A percentile compares a stretch with the other conserved stretches of the same genome.
Conservation (phyloP, 2,797 vertebrate genomes). For the Parambassis ranga region DNA sequence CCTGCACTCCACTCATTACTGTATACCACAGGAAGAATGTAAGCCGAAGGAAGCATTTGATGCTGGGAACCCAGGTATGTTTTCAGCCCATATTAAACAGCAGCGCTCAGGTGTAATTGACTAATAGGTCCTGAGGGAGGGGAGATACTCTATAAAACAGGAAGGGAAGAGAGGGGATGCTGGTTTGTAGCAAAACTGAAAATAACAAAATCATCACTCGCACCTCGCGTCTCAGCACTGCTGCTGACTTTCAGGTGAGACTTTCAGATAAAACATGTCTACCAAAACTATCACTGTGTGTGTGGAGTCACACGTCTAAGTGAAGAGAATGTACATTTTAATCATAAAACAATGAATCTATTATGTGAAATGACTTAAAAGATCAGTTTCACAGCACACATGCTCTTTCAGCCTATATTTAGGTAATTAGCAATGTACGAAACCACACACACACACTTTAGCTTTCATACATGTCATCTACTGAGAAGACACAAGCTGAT, state of each 20-base stretch:
- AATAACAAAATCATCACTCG: constrained; percentile 30
- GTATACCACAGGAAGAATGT: constrained; percentile 72
- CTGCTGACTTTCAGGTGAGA: constrained; percentile 38
- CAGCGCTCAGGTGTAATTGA: constrained; percentile 83
- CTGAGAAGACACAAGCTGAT: constrained; percentile 41
- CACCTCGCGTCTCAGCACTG: constrained; percentile 21
- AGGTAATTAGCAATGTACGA: constrained; percentile 6
- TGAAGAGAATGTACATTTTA: neutral
- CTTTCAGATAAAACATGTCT: constrained; percentile 1
- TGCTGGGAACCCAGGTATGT: constrained; percentile 81
- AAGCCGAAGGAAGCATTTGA: constrained; percentile 84
- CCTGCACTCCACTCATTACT: constrained; percentile 67
- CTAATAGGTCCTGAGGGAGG: constrained; percentile 80
- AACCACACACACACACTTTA: constrained; percentile 34
- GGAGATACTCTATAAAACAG: constrained; percentile 22
- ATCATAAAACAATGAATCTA: neutral
- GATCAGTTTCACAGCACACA: neutral
- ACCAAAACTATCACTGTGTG: neutral
- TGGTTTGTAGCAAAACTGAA: constrained; percentile 14
- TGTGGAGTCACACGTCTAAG: neutral
- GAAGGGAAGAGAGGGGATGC: constrained; percentile 13
- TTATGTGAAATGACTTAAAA: neutral
- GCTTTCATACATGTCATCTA: constrained; percentile 35
- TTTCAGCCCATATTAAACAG: constrained; percentile 82
- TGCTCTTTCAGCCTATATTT: neutral